Conservation (phyloP, 2,797 vertebrate species). For the Anguilla obscura region DNA sequence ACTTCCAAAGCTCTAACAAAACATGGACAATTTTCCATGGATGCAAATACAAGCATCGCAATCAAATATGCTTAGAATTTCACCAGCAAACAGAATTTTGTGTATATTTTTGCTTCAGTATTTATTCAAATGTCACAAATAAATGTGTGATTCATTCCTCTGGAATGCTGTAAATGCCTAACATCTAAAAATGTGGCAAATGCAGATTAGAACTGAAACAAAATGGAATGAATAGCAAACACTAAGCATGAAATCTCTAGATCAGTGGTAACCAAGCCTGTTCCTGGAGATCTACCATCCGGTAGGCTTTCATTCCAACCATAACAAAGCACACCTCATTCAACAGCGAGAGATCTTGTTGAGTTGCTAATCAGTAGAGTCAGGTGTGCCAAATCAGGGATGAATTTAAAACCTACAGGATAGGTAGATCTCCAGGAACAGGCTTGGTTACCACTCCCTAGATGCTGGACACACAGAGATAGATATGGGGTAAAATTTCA, state of each 20-base stretch:
- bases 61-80: not conserved
- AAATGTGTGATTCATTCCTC: not conserved
- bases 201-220: not conserved
- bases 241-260: not conserved
- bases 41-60: not conserved
- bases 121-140: constrained; percentile 43
- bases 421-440: no score
- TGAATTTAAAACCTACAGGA: not conserved
- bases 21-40: not conserved
- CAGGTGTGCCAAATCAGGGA: no score
- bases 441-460: not conserved
- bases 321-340: no score
- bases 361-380: no score
- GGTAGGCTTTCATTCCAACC: no score
- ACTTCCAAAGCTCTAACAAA: constrained; percentile 44
- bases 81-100: not conserved
- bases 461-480: not conserved
- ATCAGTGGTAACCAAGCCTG: not conserved
- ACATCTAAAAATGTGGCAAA: constrained; percentile 9
- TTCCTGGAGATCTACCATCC: no score
- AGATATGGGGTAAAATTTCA: not conserved
- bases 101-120: constrained; percentile 23
- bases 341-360: no score
- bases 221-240: not conserved
- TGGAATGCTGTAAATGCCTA: not conserved